phyloP scores from a whole-genome alignment of 2,888 invertebrate genomes.

The Hirtodrosophila confusa region DNA sequence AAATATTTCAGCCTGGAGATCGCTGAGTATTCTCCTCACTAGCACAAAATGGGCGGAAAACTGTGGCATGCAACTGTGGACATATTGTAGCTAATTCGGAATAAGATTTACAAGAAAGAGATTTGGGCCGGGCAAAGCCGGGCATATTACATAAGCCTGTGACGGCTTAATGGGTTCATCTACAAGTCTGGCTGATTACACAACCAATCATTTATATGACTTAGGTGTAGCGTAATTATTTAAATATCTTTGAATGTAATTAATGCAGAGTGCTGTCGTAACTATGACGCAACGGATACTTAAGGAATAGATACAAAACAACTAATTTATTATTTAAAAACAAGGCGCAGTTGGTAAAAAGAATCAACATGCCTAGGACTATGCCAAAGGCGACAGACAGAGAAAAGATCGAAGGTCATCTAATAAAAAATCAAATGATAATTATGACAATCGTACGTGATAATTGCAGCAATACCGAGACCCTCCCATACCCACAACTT shows the following conservation, averaged over 20 bases:
- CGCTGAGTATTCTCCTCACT: no score
- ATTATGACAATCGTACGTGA: constrained; percentile 84
- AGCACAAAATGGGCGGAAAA: no score
- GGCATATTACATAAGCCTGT: no score
- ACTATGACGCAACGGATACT: constrained; percentile 11
- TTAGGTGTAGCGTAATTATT: background rate
- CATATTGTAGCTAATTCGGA: no score
- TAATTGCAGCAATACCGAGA: constrained; percentile 72
- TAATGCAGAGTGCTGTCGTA: constrained; percentile 18
- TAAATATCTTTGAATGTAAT: constrained; percentile 13
- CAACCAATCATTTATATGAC: no score
- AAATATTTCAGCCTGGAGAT: no score
- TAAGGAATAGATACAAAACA: constrained; percentile 46
- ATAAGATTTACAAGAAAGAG: no score
- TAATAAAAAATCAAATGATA: constrained; percentile 80
- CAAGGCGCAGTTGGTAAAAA: constrained; percentile 51
- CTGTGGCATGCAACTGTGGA: no score
- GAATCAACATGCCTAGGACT: constrained; percentile 19
- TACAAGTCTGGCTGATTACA: no score
- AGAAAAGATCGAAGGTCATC: constrained; percentile 49
- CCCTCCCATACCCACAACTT: constrained; percentile 44
- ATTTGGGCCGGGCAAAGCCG: no score
- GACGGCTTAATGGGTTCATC: no score
- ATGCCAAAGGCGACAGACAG: constrained; percentile 30
- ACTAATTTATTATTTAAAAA: constrained; percentile 35